Conservation (phyloP, 1,140 invertebrate species). For the Macrosteles quadrilineatus region DNA sequence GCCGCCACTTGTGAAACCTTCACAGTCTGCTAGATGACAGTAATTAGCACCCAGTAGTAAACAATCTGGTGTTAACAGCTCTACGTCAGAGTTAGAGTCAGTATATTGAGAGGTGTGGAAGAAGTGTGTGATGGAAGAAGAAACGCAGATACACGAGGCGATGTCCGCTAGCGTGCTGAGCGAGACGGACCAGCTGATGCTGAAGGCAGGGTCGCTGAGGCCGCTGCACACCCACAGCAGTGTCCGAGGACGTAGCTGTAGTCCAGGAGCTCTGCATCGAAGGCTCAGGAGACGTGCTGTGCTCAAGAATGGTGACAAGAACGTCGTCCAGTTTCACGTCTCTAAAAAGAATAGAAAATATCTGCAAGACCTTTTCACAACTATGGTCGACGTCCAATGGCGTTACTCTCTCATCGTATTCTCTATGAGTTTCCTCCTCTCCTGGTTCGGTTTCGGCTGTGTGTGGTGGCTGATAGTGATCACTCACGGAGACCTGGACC, state of each 20-base stretch:
- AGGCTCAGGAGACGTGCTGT: conserved; percentile 79
- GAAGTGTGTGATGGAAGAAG: too few species aligned
- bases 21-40: too few species aligned
- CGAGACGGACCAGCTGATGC: too few species aligned
- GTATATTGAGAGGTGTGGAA: too few species aligned
- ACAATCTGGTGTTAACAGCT: too few species aligned
- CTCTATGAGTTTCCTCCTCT: conserved; percentile 85
- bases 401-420: conserved; percentile 95
- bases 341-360: conserved; percentile 79
- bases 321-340: conserved; percentile 83
- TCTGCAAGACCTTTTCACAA: conserved; percentile 83
- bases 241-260: neutral
- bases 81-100: too few species aligned
- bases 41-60: too few species aligned
- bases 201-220: too few species aligned
- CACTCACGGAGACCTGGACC: conserved; percentile 88
- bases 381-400: conserved; percentile 90
- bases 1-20: too few species aligned
- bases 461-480: conserved; percentile 93
- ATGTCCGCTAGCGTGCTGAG: too few species aligned
- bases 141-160: too few species aligned
- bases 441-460: conserved; percentile 89
- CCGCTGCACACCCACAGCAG: too few species aligned
- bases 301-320: conserved; percentile 94
- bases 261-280: conserved; percentile 41